Evolutionary conservation across 2,113 vertebrate species (phyloP), one percentile per base, ranked within the genome.

Genomic region (Oryzias curvinotus): DNA sequence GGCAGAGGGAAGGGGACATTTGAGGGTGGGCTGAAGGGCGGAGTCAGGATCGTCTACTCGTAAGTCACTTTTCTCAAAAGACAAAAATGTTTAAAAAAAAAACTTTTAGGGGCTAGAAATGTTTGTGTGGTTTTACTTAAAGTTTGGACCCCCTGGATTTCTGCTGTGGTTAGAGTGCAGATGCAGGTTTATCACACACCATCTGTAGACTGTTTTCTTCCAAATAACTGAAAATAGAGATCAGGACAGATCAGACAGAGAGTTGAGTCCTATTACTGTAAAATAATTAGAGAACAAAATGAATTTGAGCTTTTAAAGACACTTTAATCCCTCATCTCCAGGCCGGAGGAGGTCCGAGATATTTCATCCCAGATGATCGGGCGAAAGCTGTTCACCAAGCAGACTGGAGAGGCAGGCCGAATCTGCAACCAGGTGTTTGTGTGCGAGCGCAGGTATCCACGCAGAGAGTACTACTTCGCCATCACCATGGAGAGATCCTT

Each of bases 381-480:
- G 44, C 94, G 93, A 75, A 98, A 98, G 86, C 86, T 98, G 65
- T 96, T 94, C 92, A 99, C 97, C 53, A 99, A 97, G 84, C 97
- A 98, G 90, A 99, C 96, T 0, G 97, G 97, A 69, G 95, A 96
- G 89, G 94, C 95, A 44, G 97, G 97, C 52, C 94, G 97, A 5
- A 96, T 99, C 93, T 99, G 97, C 83, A 98, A 98, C 91, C 94
- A 98, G 92, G 97, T 99, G 79, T 95, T 99, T 87, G 88, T 99
- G 90, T 98, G 97, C 58, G 97, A 99, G 89, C 93, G 97, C 76
- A 93, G 94, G 83, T 99, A 99, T 75, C 95, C 97, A 21, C 94
- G 97, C 80, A 94, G 95, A 84, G 97, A 99, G 77, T 99, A 98
- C 89, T 98, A 99, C 90, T 99, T 99, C 80, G 97, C 97, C 81